phyloP scores from a whole-genome alignment of 2,888 invertebrate genomes.

The Loripinus fragilis region DNA sequence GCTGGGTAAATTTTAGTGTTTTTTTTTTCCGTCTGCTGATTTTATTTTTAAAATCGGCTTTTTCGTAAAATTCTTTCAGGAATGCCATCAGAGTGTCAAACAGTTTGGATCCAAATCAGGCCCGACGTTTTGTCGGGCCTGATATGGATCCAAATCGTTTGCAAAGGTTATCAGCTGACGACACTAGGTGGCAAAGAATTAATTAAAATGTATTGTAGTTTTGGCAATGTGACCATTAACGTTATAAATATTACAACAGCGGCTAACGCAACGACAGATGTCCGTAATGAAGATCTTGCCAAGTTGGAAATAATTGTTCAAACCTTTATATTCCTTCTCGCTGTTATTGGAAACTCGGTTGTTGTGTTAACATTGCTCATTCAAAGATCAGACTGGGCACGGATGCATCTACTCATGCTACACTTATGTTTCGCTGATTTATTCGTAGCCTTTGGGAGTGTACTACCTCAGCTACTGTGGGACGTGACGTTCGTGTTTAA shows the following conservation, averaged over 20 bases:
- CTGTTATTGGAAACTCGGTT: conserved; percentile 75
- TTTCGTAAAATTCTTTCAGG: no score
- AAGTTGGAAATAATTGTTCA: conserved; percentile 82
- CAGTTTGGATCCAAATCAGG: no score
- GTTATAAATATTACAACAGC: not conserved
- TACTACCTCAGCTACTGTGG: conserved; percentile 85
- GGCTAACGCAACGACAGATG: conserved; percentile 8
- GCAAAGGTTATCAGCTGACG: no score
- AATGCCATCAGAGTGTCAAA: no score
- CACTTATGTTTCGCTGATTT: conserved; percentile 89
- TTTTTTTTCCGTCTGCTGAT: no score
- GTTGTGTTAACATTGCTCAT: conserved; percentile 70
- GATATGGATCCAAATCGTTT: no score
- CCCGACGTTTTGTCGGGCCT: no score
- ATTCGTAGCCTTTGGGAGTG: conserved; percentile 88
- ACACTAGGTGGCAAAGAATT: no score
- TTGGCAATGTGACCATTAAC: not conserved
- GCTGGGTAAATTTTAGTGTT: no score
- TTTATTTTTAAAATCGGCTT: no score
- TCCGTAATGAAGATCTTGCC: conserved; percentile 86
- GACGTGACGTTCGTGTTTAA: conserved; percentile 74
- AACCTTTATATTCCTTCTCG: conserved; percentile 73
- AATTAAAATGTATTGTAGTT: not conserved
- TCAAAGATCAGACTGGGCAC: conserved; percentile 85
- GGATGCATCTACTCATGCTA: conserved; percentile 89